These are phyloP conservation scores for Turritopsis dohrnii DNA, from an alignment of 30 jellyfish, hydroid and myxozoan genomes.

Conservation along the genomic window DNA sequence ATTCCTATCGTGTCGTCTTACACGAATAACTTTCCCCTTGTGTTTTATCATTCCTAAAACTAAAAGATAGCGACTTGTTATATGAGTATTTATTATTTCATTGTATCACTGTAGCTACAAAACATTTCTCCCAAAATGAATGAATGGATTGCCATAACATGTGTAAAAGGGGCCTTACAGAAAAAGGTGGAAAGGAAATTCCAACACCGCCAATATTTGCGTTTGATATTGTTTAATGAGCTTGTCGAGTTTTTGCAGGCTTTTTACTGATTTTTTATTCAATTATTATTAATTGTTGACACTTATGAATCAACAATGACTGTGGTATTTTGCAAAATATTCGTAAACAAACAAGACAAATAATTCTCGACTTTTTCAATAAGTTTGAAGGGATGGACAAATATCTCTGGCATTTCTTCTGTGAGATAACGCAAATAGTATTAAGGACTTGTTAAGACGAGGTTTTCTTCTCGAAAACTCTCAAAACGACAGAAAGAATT, in stretches of 20 bases:
- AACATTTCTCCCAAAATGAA: not conserved
- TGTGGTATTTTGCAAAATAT: slow-evolving; percentile 15
- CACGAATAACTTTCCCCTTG: too few species aligned
- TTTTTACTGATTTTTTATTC: not conserved
- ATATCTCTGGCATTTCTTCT: slow-evolving; percentile 7
- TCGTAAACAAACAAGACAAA: slow-evolving; percentile 18
- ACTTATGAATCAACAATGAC: slow-evolving; percentile 11
- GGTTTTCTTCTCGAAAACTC: not conserved
- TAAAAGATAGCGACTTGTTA: not conserved
- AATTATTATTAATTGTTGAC: not conserved
- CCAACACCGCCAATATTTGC: not conserved
- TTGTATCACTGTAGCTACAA: too few species aligned
- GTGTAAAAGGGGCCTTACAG: not conserved
- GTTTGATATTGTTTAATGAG: not conserved
- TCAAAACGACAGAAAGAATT: not conserved
- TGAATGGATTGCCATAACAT: not conserved
- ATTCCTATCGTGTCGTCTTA: too few species aligned
- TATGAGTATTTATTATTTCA: too few species aligned
- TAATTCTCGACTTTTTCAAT: not conserved
- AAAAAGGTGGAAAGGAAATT: not conserved
- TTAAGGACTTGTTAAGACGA: not conserved
- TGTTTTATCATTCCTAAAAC: not conserved
- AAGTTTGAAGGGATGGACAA: slow-evolving; percentile 14
- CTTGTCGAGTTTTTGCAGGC: slow-evolving; percentile 19
- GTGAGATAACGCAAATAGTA: not conserved